Conservation (phyloP, 2,113 vertebrate species). For the Anhinga rufa region DNA sequence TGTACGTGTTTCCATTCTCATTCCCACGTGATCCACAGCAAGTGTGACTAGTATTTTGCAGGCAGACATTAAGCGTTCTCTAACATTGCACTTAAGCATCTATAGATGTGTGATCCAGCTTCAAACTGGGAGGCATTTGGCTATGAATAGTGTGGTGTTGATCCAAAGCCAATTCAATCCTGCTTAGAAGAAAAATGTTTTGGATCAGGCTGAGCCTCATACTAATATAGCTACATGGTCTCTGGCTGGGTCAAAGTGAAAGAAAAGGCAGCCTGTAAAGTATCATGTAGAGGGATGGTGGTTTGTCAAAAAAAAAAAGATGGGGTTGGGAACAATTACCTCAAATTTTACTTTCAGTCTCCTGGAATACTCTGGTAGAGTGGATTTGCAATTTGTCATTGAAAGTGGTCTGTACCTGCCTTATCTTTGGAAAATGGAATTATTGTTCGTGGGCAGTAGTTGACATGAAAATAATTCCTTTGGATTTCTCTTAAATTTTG, state of each 20-base stretch:
- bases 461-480: neutral
- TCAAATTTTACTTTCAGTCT: neutral
- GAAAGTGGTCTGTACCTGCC: neutral
- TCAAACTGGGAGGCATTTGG: neutral
- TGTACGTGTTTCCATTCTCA: neutral
- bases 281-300: neutral
- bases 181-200: neutral
- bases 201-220: neutral
- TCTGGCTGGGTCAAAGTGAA: neutral
- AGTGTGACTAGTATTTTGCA: neutral
- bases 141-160: neutral
- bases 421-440: neutral
- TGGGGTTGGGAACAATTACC: neutral
- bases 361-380: neutral
- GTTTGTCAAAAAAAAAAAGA: neutral
- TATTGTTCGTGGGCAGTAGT: neutral
- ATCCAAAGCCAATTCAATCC: neutral
- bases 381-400: neutral
- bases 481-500: neutral
- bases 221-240: neutral
- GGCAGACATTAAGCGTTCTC: neutral
- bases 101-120: neutral
- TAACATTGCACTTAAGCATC: neutral
- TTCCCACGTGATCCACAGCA: neutral
- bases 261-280: neutral